phyloP scores from a whole-genome alignment of 1,140 invertebrate species.

The Andrena cerasifolii region DNA sequence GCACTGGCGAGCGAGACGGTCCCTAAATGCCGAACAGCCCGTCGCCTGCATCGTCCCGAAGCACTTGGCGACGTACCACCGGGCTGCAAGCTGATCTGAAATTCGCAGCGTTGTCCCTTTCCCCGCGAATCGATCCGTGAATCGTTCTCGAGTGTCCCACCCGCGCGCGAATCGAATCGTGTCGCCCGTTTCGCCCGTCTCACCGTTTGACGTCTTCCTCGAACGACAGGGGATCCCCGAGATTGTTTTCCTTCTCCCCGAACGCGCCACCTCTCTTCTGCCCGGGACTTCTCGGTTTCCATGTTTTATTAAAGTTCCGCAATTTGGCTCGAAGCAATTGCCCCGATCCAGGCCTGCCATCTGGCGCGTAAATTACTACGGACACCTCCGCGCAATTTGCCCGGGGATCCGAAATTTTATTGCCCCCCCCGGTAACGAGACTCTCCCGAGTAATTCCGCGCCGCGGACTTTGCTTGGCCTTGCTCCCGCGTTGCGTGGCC shows the following conservation, averaged over 20 bases:
- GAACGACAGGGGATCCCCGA: background rate
- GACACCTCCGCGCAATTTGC: conserved; percentile 30
- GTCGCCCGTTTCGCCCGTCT: too few species aligned
- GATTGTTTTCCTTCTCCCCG: background rate
- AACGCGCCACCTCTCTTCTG: background rate
- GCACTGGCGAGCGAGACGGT: conserved; percentile 5
- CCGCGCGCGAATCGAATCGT: background rate
- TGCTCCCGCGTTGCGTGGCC: background rate
- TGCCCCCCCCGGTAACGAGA: conserved; percentile 21
- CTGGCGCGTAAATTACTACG: conserved; percentile 39
- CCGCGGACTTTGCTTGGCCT: background rate
- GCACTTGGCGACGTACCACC: too few species aligned
- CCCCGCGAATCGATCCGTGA: background rate
- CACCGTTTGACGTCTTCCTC: conserved; percentile 1
- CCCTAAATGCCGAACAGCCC: conserved; percentile 20
- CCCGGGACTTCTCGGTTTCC: background rate
- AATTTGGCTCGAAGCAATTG: conserved; percentile 27
- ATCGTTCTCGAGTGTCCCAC: background rate
- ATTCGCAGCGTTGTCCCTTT: background rate
- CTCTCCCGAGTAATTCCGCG: conserved; percentile 14
- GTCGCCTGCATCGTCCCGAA: background rate
- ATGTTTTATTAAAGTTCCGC: conserved; percentile 41
- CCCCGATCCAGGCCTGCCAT: conserved; percentile 7
- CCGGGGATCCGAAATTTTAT: conserved; percentile 32
- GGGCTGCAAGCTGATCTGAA: background rate